A percentile compares a stretch with the other conserved stretches of the same genome.
Conservation (phyloP, 2,888 invertebrate species). For the Xanthorhoe designata region DNA sequence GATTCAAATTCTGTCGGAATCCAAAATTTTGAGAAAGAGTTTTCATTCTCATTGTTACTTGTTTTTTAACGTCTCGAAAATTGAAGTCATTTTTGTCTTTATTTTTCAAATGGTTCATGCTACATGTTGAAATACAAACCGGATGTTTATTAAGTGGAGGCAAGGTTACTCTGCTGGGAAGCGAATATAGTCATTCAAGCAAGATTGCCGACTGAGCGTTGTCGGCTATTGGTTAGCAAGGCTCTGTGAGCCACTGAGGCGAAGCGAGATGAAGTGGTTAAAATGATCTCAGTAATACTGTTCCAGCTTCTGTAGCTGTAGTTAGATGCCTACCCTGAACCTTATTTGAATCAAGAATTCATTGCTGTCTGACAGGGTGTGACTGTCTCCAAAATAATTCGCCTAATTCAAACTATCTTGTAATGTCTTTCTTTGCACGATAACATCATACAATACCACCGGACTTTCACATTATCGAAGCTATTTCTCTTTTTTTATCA, state of each 20-base stretch:
- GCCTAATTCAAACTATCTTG: neutral
- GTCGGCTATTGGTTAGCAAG: conserved; percentile 9
- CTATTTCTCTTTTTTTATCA: no score
- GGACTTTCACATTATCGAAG: no score
- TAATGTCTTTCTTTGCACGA: neutral
- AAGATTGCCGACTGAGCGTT: conserved; percentile 3
- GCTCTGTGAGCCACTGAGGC: neutral
- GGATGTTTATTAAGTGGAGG: neutral
- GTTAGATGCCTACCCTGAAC: neutral
- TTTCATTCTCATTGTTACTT: no score
- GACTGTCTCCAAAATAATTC: neutral
- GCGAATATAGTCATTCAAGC: conserved; percentile 11
- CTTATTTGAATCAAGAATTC: neutral
- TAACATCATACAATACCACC: neutral
- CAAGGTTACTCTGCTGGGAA: neutral
- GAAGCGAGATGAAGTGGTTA: conserved; percentile 6
- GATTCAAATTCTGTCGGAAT: no score
- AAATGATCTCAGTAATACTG: neutral
- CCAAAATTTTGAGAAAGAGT: no score
- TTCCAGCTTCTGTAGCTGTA: neutral
- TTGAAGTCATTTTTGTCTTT: no score
- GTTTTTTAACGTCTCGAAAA: no score
- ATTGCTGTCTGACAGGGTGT: neutral
- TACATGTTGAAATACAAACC: neutral
- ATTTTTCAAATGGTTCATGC: no score